These are phyloP conservation scores for Zenarchopterus dispar DNA, from an alignment of 2,797 vertebrate genomes.

Conservation along the genomic window DNA sequence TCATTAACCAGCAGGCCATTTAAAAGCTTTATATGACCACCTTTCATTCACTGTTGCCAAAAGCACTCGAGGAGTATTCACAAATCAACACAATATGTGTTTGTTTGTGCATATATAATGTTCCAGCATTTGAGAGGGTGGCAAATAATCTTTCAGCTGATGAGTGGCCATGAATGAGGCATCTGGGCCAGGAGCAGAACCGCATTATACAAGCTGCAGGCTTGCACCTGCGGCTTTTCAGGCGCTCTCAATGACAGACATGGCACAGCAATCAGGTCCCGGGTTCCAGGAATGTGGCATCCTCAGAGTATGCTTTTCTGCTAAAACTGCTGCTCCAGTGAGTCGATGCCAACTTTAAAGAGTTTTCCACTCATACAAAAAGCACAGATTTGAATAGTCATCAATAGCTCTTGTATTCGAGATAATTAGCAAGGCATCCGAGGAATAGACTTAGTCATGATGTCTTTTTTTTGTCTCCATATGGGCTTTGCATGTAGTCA, in stretches of 20 bases:
- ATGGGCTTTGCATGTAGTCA: conserved; percentile 11
- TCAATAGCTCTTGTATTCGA: conserved; percentile 1
- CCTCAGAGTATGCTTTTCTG: conserved; percentile 15
- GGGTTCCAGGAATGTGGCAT: conserved; percentile 31
- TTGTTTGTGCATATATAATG: conserved; percentile 39
- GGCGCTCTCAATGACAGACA: conserved; percentile 39
- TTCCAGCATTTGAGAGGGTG: conserved; percentile 46
- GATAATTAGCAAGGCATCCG: conserved; percentile 7
- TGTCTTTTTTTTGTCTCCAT: conserved; percentile 1
- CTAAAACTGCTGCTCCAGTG: neutral
- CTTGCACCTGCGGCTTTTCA: conserved; percentile 73
- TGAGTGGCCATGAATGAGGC: conserved; percentile 48
- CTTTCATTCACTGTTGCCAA: conserved; percentile 18
- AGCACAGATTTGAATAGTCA: neutral
- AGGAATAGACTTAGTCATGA: conserved; percentile 2
- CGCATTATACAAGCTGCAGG: conserved; percentile 23
- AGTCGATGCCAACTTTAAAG: neutral
- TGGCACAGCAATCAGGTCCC: conserved; percentile 44
- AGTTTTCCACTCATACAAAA: neutral
- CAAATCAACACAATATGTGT: conserved; percentile 23
- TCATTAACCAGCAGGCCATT: neutral
- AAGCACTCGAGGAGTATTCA: neutral
- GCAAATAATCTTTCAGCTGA: conserved; percentile 52
- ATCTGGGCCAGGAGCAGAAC: conserved; percentile 45
- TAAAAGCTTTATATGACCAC: conserved; percentile 10